Conservation (phyloP, 2,888 invertebrate genomes). For the Thysanoteuthis rhombus region DNA sequence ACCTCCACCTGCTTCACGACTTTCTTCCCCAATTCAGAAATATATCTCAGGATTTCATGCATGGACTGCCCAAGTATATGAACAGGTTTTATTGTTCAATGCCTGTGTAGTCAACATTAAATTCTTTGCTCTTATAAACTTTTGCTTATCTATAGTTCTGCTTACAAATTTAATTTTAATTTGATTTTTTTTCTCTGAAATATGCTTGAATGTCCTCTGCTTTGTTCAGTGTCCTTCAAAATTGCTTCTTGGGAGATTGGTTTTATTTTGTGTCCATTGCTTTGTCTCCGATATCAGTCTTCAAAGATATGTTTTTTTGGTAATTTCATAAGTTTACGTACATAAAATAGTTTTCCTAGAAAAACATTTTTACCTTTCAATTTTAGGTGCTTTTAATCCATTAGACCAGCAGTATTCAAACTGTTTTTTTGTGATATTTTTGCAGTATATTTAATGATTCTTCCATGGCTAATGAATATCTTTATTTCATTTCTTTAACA, state of each 20-base stretch:
- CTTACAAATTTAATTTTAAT: neutral
- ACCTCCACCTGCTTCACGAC: no score
- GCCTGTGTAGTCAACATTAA: neutral
- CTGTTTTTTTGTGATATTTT: no score
- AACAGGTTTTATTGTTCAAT: no score
- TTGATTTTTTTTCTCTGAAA: neutral
- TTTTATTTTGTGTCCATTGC: neutral
- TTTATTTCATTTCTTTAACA: no score
- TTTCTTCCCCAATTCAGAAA: neutral
- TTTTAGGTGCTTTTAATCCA: neutral
- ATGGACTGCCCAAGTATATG: neutral
- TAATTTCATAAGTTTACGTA: no score
- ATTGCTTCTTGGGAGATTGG: neutral
- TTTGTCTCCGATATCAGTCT: neutral
- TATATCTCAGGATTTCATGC: neutral
- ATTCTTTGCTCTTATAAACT: neutral
- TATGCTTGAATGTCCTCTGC: neutral
- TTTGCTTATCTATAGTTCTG: neutral
- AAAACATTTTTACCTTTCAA: no score
- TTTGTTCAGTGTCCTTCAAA: neutral
- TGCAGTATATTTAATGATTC: no score
- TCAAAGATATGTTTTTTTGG: no score
- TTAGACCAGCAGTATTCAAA: no score
- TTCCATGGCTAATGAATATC: no score
- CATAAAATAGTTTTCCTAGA: neutral